Conservation (phyloP, 1,140 invertebrate species). For the Sinonovacula constricta region DNA sequence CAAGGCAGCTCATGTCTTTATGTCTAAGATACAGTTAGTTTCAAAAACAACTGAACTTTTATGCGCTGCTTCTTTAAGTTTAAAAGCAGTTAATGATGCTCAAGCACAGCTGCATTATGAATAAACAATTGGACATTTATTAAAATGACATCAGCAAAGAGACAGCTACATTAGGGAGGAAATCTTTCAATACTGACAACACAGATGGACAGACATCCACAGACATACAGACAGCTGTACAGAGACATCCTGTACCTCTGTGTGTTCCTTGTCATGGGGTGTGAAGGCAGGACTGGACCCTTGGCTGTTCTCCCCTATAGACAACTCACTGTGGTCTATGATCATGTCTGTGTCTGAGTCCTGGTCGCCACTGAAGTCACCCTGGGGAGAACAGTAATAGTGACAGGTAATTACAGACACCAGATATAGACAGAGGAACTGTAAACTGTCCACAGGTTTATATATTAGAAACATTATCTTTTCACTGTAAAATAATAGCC, state of each 20-base stretch:
- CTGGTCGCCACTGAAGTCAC: constrained; percentile 59
- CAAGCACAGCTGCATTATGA: background rate
- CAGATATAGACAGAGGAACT: too few relatives aligned
- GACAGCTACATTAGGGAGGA: background rate
- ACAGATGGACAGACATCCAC: background rate
- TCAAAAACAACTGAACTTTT: too few relatives aligned
- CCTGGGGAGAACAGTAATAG: too few relatives aligned
- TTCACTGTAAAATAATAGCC: too few relatives aligned
- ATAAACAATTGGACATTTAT: background rate
- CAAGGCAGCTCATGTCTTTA: too few relatives aligned
- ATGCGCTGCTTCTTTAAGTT: background rate
- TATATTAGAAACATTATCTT: too few relatives aligned
- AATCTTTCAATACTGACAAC: background rate
- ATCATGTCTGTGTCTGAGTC: constrained; percentile 94
- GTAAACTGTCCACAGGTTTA: too few relatives aligned
- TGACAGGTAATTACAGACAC: too few relatives aligned
- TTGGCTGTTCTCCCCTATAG: constrained; percentile 63
- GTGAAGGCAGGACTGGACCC: constrained; percentile 42
- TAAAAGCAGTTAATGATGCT: background rate
- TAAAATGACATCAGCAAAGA: background rate
- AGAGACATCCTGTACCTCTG: too few relatives aligned
- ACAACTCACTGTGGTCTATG: constrained; percentile 84
- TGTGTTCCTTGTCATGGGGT: constrained; percentile 39
- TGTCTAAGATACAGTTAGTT: too few relatives aligned
- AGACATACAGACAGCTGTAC: constrained; percentile 5